phyloP scores from a whole-genome alignment of 2,113 vertebrate species.

The Podarcis cretensis region DNA sequence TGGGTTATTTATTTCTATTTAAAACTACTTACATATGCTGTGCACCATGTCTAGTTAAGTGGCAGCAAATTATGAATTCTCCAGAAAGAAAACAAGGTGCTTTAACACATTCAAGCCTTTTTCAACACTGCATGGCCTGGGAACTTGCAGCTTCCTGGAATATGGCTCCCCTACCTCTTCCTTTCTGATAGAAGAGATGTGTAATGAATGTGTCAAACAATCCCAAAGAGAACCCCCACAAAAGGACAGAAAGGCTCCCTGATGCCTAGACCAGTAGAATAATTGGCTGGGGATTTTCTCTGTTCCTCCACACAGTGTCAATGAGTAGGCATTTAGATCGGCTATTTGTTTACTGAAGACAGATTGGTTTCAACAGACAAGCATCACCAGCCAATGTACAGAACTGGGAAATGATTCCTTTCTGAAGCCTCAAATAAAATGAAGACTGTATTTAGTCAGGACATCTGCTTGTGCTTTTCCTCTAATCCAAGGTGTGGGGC shows the following conservation, averaged over 20 bases:
- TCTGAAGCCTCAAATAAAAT: neutral
- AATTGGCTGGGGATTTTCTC: conserved; percentile 71
- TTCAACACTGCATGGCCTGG: conserved; percentile 36
- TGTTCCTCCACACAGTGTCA: conserved; percentile 62
- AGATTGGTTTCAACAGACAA: conserved; percentile 67
- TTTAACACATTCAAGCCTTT: conserved; percentile 24
- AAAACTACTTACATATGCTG: neutral
- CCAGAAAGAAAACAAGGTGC: conserved; percentile 39
- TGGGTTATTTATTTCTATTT: neutral
- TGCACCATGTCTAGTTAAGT: neutral
- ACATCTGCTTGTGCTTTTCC: conserved; percentile 13
- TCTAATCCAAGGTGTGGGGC: neutral
- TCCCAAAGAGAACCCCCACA: conserved; percentile 45
- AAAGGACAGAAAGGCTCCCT: conserved; percentile 44
- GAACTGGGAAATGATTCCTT: conserved; percentile 56
- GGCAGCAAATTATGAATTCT: conserved; percentile 46
- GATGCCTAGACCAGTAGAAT: conserved; percentile 44
- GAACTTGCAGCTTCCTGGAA: conserved; percentile 24
- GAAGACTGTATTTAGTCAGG: conserved; percentile 40
- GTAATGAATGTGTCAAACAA: conserved; percentile 43
- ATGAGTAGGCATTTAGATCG: conserved; percentile 68
- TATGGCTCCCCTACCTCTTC: neutral
- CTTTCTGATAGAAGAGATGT: conserved; percentile 45
- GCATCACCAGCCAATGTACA: conserved; percentile 37
- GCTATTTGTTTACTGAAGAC: conserved; percentile 76